Evolutionary conservation across 2,113 vertebrate species (phyloP), one percentile per base, ranked within the genome.

Genomic region (Synodontis membranacea): DNA sequence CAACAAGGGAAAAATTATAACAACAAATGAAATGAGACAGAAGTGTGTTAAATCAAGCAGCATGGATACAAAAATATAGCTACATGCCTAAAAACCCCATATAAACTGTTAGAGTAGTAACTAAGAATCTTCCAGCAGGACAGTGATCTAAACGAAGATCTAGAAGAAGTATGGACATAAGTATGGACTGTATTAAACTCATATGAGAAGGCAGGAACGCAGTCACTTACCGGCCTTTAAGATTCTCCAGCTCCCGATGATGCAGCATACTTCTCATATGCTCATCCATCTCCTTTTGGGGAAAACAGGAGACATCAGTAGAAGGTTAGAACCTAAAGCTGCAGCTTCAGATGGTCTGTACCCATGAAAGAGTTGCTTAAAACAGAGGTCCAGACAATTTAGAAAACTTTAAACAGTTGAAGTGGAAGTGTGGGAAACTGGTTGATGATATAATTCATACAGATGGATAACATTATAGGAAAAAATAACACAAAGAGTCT

Each of bases 211-310:
- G 42, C 34, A 28, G 34, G 34, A 89, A 21, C 34, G 9, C 62
- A 50, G 37, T 1, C 39, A 91, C 96, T 94, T 95, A 99, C 98
- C 98, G 96, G 91, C 98, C 98, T 92, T 96, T 99, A 72, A 99
- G 93, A 92, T 98, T 99, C 95, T 99, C 98, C 93, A 99, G 96
- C 91, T 99, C 98, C 72, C 98, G 94, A 94, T 99, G 98, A 90
- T 99, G 98, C 92, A 99, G 95, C 98, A 99, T 99, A 91, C 97
- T 99, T 91, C 97, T 96, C 94, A 97, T 96, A 92, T 99, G 98
- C 88, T 98, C 97, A 79, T 97, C 95, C 96, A 98, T 98, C 91
- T 99, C 98, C 98, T 99, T 94, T 86, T 91, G 50, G 90, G 25
- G 86, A 48, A 58, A 50, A 83, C 2, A 64, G 1, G n/a, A 44